These are phyloP conservation scores for Bombyx mandarina DNA, from an alignment of 1,140 invertebrate species.

Conservation along the genomic window DNA sequence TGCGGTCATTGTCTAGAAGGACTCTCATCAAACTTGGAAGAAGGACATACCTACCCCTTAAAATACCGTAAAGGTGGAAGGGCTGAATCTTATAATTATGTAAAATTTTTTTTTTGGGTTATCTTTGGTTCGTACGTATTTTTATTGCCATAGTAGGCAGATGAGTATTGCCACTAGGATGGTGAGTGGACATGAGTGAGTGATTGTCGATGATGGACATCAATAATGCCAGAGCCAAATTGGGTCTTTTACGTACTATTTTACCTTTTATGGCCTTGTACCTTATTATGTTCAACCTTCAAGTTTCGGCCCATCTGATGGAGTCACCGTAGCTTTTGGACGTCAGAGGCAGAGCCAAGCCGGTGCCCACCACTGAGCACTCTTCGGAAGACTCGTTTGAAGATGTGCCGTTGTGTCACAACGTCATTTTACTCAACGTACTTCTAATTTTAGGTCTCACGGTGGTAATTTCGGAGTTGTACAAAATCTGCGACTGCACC, in stretches of 20 bases:
- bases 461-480: slow-evolving; percentile 22
- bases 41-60: no score
- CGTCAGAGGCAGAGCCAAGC: background rate
- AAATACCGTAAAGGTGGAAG: background rate
- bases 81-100: background rate
- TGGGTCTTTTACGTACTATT: background rate
- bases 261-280: background rate
- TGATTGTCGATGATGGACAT: background rate
- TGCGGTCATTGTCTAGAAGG: no score
- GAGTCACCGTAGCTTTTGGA: background rate
- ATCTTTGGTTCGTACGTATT: no score
- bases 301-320: background rate
- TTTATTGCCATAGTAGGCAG: background rate
- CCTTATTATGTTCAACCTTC: no score
- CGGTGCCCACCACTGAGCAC: no score
- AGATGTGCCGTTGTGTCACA: background rate
- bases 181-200: background rate
- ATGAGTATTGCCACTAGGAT: background rate
- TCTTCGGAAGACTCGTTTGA: no score
- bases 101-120: background rate
- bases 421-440: background rate
- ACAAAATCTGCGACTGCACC: slow-evolving; percentile 19
- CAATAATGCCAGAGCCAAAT: background rate
- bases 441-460: slow-evolving; percentile 18
- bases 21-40: no score